These are phyloP conservation scores for Scaptodrosophila latifasciaeformis DNA, from an alignment of 2,888 invertebrate species.

Conservation along the genomic window DNA sequence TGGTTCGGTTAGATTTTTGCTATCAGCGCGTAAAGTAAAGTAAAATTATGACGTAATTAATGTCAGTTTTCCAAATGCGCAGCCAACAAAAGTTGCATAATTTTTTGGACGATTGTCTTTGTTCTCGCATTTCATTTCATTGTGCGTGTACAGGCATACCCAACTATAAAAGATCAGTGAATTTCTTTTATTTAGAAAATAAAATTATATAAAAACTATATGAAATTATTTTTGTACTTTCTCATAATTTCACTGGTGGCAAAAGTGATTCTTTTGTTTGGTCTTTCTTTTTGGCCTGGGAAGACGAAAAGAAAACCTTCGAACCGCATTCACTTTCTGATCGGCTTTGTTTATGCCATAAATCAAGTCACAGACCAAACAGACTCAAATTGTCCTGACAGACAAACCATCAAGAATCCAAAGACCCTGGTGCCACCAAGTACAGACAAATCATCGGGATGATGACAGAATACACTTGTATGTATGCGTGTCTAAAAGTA, in stretches of 20 bases:
- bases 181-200: not conserved
- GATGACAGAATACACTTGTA: constrained; percentile 27
- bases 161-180: not conserved
- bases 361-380: constrained; percentile 24
- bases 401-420: too few relatives aligned
- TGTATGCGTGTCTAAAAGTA: not conserved
- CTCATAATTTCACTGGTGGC: constrained; percentile 22
- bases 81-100: constrained; percentile 1
- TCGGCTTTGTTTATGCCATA: constrained; percentile 39
- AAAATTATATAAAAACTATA: not conserved
- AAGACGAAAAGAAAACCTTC: not conserved
- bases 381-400: constrained; percentile 10
- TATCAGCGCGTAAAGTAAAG: not conserved
- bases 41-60: constrained; percentile 48
- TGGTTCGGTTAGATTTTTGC: constrained; percentile 1
- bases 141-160: not conserved
- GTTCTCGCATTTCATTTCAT: not conserved
- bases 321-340: not conserved
- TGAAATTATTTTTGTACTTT: too few relatives aligned
- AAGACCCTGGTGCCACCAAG: constrained; percentile 1
- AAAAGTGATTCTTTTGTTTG: not conserved
- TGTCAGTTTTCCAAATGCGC: constrained; percentile 30
- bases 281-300: constrained; percentile 8
- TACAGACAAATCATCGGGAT: not conserved
- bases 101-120: not conserved